Conservation (phyloP, 2,797 vertebrate genomes). For the Anisognathus igniventris region DNA sequence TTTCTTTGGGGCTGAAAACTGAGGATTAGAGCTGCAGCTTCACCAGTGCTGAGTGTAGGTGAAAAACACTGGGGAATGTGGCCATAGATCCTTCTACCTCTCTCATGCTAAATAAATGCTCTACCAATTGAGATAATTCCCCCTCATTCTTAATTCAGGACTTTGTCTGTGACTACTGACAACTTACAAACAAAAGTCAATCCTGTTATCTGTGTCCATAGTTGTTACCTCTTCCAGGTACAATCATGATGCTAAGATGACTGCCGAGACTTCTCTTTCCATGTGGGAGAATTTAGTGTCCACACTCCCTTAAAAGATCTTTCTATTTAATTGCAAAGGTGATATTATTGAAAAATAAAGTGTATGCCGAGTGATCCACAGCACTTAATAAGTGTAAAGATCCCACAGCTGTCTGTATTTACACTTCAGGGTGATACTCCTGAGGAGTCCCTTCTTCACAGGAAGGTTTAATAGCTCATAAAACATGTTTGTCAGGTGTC, state of each 20-base stretch:
- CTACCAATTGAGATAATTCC: not conserved
- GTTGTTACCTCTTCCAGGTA: not conserved
- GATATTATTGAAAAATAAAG: not conserved
- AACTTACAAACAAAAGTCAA: not conserved
- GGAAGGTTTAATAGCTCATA: not conserved
- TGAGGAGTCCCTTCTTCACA: not conserved
- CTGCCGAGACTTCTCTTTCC: not conserved
- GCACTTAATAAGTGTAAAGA: not conserved
- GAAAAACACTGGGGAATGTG: not conserved
- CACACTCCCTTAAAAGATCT: not conserved
- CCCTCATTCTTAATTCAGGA: not conserved
- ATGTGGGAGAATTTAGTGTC: not conserved
- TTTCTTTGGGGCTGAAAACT: not conserved
- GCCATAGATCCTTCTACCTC: constrained; percentile 8
- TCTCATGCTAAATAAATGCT: constrained; percentile 37
- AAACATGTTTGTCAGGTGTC: not conserved
- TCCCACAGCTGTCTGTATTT: not conserved
- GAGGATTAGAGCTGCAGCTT: not conserved
- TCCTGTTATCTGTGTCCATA: not conserved
- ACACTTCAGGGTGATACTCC: not conserved
- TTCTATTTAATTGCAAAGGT: not conserved
- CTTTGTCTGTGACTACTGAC: not conserved
- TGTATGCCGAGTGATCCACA: not conserved
- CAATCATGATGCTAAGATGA: not conserved
- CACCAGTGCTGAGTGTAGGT: rapidly evolving